Evolutionary conservation across 2,888 invertebrate species (phyloP), one percentile per base, ranked within the genome.

Genomic region (Xanthia icteritia): DNA sequence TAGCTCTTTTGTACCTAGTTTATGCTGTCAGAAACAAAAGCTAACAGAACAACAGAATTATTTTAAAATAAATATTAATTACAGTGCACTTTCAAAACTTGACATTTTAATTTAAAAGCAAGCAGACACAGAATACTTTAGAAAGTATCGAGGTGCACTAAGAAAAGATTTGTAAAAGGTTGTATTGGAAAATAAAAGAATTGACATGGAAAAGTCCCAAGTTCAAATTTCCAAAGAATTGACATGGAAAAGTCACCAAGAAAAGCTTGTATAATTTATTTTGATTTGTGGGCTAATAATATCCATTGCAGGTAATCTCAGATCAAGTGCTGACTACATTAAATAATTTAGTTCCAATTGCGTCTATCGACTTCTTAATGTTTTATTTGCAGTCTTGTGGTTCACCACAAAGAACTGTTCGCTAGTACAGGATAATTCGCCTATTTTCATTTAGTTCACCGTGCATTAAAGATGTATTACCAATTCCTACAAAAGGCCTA

Each of bases 231-330:
- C n/a, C n/a, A n/a, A n/a, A n/a, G n/a, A n/a, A n/a, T n/a, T n/a
- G n/a, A n/a, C n/a, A n/a, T n/a, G n/a, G n/a, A n/a, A n/a, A n/a
- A n/a, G n/a, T n/a, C n/a, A n/a, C n/a, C n/a, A n/a, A n/a, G n/a
- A n/a, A n/a, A n/a, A n/a, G 36, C 51, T 54, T n/a, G 76, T 76
- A 36, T 36, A 54, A 56, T 54, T 82, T 77, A 64, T 77, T 77
- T 82, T 80, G 83, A 83, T 81, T 83, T 83, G 81, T 67, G 58
- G 63, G 9, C 42, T 67, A 78, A 79, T 71, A 66, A 83, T 78
- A 65, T 66, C 65, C 79, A 79, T 79, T 81, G 67, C 2, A 5
- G 60, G 73, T 80, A 84, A 81, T 80, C 73, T 42, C 27, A 48
- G 27, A 61, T 20, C n/a, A n/a, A 80, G 45, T 83, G 56, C 63